Conservation (phyloP, 2,797 vertebrate genomes). For the Lithobates pipiens region DNA sequence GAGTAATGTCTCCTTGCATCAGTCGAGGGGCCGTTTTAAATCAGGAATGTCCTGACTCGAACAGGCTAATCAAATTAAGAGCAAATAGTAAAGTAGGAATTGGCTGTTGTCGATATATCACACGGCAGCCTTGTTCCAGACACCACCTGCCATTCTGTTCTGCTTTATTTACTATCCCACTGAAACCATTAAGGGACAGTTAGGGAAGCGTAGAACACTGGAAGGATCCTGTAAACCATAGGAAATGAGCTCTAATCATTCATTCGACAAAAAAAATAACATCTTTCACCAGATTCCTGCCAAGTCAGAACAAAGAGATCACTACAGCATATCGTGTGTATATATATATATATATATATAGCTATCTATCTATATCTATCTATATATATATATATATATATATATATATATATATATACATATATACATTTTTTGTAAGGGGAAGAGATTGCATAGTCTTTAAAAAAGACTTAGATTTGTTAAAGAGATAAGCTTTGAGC, state of each 20-base stretch:
- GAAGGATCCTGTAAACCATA: conserved; percentile 31
- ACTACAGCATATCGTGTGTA: no score
- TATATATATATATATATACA: no score
- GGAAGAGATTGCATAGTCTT: no score
- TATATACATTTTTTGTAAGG: no score
- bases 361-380: no score
- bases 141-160: conserved; percentile 43
- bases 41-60: conserved; percentile 43
- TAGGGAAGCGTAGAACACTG: conserved; percentile 37
- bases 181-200: conserved; percentile 43
- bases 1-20: conserved; percentile 27
- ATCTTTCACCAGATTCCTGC: conserved; percentile 10
- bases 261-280: conserved; percentile 27
- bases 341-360: no score
- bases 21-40: conserved; percentile 38
- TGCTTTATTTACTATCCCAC: conserved; percentile 32
- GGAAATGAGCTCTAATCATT: conserved; percentile 31
- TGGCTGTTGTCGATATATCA: conserved; percentile 32
- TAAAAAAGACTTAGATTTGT: no score
- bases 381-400: no score
- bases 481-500: no score
- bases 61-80: conserved; percentile 54
- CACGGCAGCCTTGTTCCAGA: background rate
- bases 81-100: conserved; percentile 46
- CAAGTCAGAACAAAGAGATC: conserved; percentile 7